Evolutionary conservation across 2,113 vertebrate genomes (phyloP).

Genomic region (Pteruthius melanotis): DNA sequence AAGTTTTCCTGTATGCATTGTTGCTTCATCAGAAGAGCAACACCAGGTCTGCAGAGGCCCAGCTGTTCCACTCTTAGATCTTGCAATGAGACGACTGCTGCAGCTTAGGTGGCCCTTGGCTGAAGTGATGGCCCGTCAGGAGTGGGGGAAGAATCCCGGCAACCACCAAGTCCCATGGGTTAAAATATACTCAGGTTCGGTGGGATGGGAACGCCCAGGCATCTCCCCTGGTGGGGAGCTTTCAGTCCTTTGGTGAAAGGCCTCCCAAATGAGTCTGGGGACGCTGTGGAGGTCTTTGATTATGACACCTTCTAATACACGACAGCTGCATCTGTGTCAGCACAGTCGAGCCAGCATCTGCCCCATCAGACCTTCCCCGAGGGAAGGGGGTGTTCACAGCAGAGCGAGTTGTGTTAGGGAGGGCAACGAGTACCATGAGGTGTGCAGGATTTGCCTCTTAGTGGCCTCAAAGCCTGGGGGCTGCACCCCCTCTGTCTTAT

Average conservation of each 20-base stretch:
- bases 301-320: not conserved
- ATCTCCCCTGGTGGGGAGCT: not conserved
- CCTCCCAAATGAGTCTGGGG: not conserved
- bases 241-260: not conserved
- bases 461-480: not conserved
- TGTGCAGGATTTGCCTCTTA: not conserved
- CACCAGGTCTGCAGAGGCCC: not conserved
- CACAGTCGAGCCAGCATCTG: not conserved
- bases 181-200: not conserved
- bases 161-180: not conserved
- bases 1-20: not conserved
- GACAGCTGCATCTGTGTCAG: not conserved
- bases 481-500: not conserved
- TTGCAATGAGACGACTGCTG: rapidly evolving
- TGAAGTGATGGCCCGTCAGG: rapidly evolving
- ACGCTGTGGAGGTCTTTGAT: not conserved
- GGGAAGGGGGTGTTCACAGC: no score
- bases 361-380: not conserved
- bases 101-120: not conserved
- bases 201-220: not conserved
- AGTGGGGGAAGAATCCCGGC: not conserved
- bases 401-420: not conserved
- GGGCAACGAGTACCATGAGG: rapidly evolving
- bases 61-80: not conserved
- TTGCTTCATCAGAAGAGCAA: not conserved